phyloP scores from a whole-genome alignment of 2,113 vertebrate genomes.

The Ellobius talpinus region DNA sequence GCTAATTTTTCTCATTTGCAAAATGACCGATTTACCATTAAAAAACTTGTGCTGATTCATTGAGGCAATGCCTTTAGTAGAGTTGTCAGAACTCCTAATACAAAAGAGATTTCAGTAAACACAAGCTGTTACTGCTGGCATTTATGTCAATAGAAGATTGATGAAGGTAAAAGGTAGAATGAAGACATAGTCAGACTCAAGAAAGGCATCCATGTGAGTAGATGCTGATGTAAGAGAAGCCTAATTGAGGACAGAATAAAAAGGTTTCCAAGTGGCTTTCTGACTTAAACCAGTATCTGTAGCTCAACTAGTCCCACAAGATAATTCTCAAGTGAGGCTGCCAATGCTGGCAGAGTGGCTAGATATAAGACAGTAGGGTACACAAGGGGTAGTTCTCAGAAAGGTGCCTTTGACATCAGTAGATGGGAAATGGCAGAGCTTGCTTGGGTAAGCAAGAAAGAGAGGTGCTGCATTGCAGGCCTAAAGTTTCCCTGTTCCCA shows the following conservation, averaged over 20 bases:
- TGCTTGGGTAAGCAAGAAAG: not conserved
- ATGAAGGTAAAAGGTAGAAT: slow-evolving; percentile 21
- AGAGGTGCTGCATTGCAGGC: not conserved
- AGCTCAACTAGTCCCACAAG: slow-evolving; percentile 48
- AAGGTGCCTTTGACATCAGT: not conserved
- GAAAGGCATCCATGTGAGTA: not conserved
- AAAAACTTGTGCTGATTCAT: not conserved
- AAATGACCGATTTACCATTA: not conserved
- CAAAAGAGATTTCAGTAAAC: not conserved
- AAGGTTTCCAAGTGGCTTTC: slow-evolving; percentile 44
- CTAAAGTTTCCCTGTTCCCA: not conserved
- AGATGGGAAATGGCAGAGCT: not conserved
- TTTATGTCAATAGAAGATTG: not conserved
- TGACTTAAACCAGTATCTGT: slow-evolving; percentile 70
- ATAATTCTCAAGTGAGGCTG: slow-evolving; percentile 55
- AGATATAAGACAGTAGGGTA: slow-evolving; percentile 55
- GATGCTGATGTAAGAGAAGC: slow-evolving; percentile 41
- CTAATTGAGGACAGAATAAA: not conserved
- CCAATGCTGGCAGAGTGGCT: not conserved
- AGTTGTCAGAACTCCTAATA: not conserved
- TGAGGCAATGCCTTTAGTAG: not conserved
- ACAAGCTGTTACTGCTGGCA: not conserved
- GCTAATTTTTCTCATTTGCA: slow-evolving; percentile 25
- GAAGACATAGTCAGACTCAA: slow-evolving; percentile 42
- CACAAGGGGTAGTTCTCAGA: not conserved